Conservation (phyloP, 2,113 vertebrate genomes). For the Typhlomys cinereus region DNA sequence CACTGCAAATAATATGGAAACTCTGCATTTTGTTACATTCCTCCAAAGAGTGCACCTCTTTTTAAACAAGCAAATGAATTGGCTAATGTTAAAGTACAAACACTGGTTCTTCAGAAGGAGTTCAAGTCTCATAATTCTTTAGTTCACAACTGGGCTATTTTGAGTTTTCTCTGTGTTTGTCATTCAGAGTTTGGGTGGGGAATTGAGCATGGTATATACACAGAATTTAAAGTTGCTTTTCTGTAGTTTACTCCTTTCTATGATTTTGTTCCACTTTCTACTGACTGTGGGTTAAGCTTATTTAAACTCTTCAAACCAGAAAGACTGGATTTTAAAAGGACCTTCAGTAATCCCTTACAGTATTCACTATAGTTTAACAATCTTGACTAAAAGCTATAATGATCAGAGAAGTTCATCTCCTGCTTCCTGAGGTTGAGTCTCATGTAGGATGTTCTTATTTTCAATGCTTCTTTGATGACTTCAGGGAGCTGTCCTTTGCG, state of each 20-base stretch:
- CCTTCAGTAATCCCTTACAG: neutral
- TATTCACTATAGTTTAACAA: neutral
- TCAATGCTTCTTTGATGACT: neutral
- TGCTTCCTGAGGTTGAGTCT: slow-evolving; percentile 1
- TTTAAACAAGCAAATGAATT: slow-evolving; percentile 33
- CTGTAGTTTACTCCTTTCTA: neutral
- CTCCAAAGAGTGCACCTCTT: slow-evolving; percentile 38
- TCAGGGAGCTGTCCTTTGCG: neutral
- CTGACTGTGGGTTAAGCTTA: neutral
- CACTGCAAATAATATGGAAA: neutral
- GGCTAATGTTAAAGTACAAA: neutral
- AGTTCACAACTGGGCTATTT: slow-evolving; percentile 1
- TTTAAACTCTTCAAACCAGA: neutral
- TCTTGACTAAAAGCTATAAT: slow-evolving; percentile 26
- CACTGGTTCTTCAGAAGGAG: neutral
- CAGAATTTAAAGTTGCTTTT: slow-evolving; percentile 12
- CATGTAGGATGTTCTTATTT: neutral
- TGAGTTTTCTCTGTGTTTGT: neutral
- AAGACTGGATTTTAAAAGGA: neutral
- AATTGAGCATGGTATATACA: neutral
- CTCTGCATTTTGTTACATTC: slow-evolving; percentile 48
- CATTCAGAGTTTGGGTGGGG: neutral
- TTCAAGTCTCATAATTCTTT: slow-evolving; percentile 20
- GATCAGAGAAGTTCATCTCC: neutral
- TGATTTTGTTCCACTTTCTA: neutral